Percentiles rank a stretch among this genome's conserved stretches.
phyloP scores from a whole-genome alignment of 2,113 vertebrate species.

The Tachycineta bicolor region DNA sequence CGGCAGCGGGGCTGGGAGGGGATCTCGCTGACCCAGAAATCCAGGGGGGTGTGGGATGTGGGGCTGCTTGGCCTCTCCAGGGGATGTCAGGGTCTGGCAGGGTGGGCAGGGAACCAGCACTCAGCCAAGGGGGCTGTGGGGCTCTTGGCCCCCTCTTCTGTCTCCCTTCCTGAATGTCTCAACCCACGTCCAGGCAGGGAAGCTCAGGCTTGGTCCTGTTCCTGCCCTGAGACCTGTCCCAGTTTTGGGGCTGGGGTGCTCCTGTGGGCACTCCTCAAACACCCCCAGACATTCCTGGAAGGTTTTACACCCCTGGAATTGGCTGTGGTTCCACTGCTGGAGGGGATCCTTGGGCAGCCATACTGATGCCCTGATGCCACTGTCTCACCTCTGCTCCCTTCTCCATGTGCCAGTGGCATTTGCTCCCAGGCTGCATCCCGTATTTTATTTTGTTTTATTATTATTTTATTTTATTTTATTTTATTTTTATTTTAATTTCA shows the following conservation, averaged over 20 bases:
- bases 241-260: background rate
- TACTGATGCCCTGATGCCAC: background rate
- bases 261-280: accelerated
- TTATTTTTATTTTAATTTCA: background rate
- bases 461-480: background rate
- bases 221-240: background rate
- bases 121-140: accelerated
- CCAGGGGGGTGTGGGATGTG: background rate
- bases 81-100: background rate
- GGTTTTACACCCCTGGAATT: background rate
- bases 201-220: background rate
- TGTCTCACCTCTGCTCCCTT: background rate
- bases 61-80: background rate
- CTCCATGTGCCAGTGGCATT: accelerated
- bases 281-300: background rate
- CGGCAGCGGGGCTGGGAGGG: constrained; percentile 45
- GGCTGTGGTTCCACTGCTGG: background rate
- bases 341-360: background rate
- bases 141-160: accelerated
- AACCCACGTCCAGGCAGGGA: background rate
- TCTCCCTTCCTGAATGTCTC: background rate
- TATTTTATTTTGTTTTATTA: background rate
- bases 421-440: background rate
- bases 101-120: background rate
- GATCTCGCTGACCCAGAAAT: constrained; percentile 67